These are phyloP conservation scores for Plumapathes pennacea DNA, from an alignment of 92 coral and sea anemone genomes.

Conservation along the genomic window DNA sequence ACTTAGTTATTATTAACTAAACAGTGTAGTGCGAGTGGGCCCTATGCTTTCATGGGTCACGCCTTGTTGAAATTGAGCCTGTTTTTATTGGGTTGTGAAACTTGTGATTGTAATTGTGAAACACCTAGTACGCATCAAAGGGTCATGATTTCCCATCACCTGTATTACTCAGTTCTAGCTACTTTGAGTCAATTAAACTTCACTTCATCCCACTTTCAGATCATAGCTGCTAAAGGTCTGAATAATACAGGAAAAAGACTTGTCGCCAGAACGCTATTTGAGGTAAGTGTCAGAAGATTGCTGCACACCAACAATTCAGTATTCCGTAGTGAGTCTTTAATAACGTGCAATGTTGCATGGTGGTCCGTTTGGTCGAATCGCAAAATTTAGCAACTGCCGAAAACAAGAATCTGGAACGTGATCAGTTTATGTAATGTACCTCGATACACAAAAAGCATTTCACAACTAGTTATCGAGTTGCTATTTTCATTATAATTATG, in stretches of 20 bases:
- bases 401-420: too few species aligned
- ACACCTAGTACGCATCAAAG: too few species aligned
- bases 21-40: too few species aligned
- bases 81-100: too few species aligned
- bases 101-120: too few species aligned
- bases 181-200: too few species aligned
- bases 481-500: background rate
- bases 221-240: slow-evolving; percentile 82
- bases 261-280: slow-evolving; percentile 72
- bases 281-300: slow-evolving; percentile 26
- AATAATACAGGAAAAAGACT: slow-evolving; percentile 84
- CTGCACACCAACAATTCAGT: background rate
- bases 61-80: too few species aligned
- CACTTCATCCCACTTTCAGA: slow-evolving; percentile 23
- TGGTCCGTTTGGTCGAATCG: too few species aligned
- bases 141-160: background rate
- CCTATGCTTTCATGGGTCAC: too few species aligned
- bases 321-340: background rate
- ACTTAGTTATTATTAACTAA: too few species aligned
- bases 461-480: background rate
- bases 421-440: too few species aligned
- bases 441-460: background rate
- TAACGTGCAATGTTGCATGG: background rate
- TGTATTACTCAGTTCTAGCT: background rate
- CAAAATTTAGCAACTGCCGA: too few species aligned